Evolutionary conservation across 1,140 invertebrate species (phyloP).

Genomic region (Trissolcus basalis): DNA sequence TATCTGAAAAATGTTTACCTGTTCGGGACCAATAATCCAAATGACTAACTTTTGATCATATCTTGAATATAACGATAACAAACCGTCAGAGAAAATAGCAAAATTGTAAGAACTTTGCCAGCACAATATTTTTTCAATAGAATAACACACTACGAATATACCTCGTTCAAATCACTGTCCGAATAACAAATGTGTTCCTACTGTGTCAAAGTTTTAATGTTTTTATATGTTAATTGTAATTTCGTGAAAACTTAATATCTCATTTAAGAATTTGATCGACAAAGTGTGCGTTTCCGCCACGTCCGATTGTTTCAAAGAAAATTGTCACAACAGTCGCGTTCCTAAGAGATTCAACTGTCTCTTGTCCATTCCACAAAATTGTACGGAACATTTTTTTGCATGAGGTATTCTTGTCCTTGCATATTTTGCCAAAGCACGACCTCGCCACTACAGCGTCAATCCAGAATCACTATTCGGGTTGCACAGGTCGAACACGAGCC

Average conservation of each 20-base stretch:
- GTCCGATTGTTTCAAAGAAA: constrained; percentile 2
- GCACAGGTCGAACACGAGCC: constrained; percentile 12
- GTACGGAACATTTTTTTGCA: constrained; percentile 13
- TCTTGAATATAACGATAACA: no score
- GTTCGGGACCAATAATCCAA: no score
- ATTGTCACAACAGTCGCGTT: constrained; percentile 30
- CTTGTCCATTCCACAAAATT: constrained; percentile 39
- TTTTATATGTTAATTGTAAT: background rate
- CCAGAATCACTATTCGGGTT: constrained; percentile 14
- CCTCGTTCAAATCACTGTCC: no score
- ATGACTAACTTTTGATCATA: no score
- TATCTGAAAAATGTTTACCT: no score
- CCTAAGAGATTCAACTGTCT: constrained; percentile 37
- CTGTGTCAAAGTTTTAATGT: constrained; percentile 19
- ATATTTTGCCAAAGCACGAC: constrained; percentile 46
- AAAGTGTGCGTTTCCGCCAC: no score
- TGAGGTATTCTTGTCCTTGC: constrained; percentile 19
- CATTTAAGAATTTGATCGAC: no score
- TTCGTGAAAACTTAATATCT: no score
- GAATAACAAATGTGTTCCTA: constrained; percentile 45
- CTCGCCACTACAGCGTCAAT: constrained; percentile 22
- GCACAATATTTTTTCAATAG: no score
- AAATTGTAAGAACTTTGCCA: no score
- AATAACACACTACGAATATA: no score
- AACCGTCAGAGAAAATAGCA: no score